phyloP scores from a whole-genome alignment of 2,113 vertebrate species.

The Orientallactaga bullata region DNA sequence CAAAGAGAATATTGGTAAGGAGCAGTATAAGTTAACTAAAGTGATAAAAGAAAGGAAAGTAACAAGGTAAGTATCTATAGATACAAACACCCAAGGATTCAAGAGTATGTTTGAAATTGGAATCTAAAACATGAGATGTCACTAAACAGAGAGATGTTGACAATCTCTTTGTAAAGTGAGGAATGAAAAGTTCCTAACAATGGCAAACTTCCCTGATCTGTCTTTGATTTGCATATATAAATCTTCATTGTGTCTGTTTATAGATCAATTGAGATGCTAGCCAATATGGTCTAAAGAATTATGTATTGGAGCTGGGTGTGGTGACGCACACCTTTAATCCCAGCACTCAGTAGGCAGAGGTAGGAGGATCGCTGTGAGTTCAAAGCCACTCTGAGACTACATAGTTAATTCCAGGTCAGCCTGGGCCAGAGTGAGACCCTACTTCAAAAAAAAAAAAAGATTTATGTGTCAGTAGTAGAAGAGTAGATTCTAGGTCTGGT shows the following conservation, averaged over 20 bases:
- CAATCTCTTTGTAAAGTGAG: background rate
- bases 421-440: too few species aligned
- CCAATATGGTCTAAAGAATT: background rate
- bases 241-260: slow-evolving; percentile 31
- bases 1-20: background rate
- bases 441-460: too few species aligned
- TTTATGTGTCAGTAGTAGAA: too few species aligned
- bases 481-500: slow-evolving; percentile 26
- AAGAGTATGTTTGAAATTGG: background rate
- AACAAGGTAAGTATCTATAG: background rate
- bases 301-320: too few species aligned
- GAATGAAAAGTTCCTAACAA: background rate
- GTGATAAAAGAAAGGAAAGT: background rate
- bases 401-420: too few species aligned
- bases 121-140: background rate
- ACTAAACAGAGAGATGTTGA: background rate
- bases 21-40: background rate
- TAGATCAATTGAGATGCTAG: slow-evolving; percentile 44
- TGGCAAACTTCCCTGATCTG: background rate
- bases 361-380: too few species aligned
- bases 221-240: background rate
- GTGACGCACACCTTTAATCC: too few species aligned
- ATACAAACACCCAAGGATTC: background rate
- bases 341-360: too few species aligned
- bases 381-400: too few species aligned